Evolutionary conservation across 2,797 vertebrate species (phyloP).

Genomic region (Eidolon dupreanum): DNA sequence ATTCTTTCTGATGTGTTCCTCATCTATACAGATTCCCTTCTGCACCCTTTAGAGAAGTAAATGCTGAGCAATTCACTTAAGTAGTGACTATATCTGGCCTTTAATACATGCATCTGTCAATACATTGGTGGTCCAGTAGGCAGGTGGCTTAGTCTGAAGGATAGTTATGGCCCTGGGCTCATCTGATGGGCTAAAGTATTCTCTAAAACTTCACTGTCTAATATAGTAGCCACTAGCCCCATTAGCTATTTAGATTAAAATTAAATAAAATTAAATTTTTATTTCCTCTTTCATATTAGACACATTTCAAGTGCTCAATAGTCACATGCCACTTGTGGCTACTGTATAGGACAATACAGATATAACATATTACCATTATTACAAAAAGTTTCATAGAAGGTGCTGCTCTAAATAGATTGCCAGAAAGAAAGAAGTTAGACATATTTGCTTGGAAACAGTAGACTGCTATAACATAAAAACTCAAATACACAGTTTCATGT

Average conservation of each 20-base stretch:
- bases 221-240: background rate
- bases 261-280: slow-evolving; percentile 21
- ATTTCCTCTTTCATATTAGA: background rate
- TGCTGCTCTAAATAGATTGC: background rate
- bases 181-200: background rate
- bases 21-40: background rate
- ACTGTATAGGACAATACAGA: background rate
- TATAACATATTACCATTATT: background rate
- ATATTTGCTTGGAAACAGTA: slow-evolving; percentile 18
- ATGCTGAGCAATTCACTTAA: background rate
- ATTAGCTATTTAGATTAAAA: slow-evolving; percentile 1
- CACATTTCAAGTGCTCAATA: background rate
- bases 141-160: background rate
- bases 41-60: background rate
- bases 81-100: background rate
- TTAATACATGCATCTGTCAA: background rate
- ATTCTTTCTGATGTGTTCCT: background rate
- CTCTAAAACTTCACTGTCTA: background rate
- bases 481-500: background rate
- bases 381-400: background rate
- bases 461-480: background rate
- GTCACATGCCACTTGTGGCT: background rate
- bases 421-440: slow-evolving; percentile 13
- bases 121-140: background rate
- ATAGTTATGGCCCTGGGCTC: background rate